phyloP scores from a whole-genome alignment of 2,888 invertebrate species.

The Allygus modestus region DNA sequence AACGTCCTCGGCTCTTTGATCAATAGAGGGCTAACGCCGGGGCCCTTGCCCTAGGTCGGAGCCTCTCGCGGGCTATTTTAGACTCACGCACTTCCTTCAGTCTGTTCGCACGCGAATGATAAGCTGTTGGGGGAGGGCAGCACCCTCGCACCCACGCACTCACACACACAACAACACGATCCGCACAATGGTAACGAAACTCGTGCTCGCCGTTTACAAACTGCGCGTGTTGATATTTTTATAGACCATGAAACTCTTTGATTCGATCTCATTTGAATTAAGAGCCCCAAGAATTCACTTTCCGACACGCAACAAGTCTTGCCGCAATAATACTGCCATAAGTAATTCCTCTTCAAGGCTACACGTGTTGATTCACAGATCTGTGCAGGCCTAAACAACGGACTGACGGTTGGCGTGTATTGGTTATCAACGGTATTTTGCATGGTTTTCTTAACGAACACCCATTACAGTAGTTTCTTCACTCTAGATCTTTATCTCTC shows the following conservation, averaged over 20 bases:
- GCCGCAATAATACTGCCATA: too few species aligned
- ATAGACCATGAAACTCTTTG: constrained; percentile 10
- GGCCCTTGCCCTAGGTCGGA: constrained; percentile 51
- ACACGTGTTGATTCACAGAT: too few species aligned
- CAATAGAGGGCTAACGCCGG: constrained; percentile 44
- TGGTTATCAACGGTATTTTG: too few species aligned
- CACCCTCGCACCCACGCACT: background rate
- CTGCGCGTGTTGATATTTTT: constrained; percentile 37
- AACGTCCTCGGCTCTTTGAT: constrained; percentile 32
- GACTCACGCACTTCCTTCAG: constrained; percentile 49
- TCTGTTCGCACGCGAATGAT: constrained; percentile 26
- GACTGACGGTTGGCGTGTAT: too few species aligned
- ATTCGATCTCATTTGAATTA: constrained; percentile 34
- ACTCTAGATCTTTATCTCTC: too few species aligned
- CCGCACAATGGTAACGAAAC: constrained; percentile 15
- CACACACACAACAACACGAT: background rate
- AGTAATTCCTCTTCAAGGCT: too few species aligned
- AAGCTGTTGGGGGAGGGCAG: background rate
- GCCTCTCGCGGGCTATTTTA: constrained; percentile 16
- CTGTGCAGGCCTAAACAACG: too few species aligned
- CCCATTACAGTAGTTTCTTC: too few species aligned
- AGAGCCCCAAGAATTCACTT: constrained; percentile 3
- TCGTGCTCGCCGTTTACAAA: background rate
- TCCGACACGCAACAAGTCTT: background rate
- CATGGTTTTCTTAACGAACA: too few species aligned